Evolutionary conservation across 2,113 vertebrate species (phyloP).

Genomic region (Physeter macrocephalus): DNA sequence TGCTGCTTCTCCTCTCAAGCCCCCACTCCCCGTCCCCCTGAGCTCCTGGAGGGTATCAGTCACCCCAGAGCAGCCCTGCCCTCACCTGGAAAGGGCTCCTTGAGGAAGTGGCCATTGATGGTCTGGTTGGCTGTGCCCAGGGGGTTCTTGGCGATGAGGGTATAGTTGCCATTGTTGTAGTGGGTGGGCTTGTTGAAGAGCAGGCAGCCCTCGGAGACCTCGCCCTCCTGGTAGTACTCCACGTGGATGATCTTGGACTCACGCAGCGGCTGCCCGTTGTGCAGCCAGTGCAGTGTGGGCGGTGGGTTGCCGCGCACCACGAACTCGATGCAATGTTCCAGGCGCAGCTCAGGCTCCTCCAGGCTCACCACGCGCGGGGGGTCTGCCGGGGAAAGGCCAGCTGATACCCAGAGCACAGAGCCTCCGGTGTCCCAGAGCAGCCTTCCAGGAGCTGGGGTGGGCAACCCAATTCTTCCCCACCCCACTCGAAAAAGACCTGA

Average conservation of each 20-base stretch:
- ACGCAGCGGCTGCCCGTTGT: constrained; percentile 87
- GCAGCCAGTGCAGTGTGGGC: constrained; percentile 92
- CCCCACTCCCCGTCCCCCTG: accelerated
- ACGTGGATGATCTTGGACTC: constrained; percentile 89
- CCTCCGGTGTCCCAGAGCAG: not conserved
- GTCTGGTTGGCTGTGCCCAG: constrained; percentile 92
- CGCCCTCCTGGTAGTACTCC: constrained; percentile 91
- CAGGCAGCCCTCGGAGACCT: constrained; percentile 94
- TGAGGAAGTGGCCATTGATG: constrained; percentile 93
- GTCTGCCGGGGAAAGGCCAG: constrained; percentile 80
- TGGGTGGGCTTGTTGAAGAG: constrained; percentile 96
- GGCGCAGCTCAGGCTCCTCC: constrained; percentile 90
- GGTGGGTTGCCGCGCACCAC: constrained; percentile 93
- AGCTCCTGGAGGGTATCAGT: accelerated
- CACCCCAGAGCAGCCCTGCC: not conserved
- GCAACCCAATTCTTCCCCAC: not conserved
- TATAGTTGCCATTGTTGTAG: constrained; percentile 98
- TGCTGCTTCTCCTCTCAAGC: not conserved
- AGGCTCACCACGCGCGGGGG: constrained; percentile 93
- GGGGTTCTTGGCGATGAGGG: constrained; percentile 91
- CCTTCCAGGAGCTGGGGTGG: not conserved
- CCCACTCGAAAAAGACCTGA: not conserved
- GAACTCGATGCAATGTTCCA: constrained; percentile 96
- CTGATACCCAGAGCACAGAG: not conserved
- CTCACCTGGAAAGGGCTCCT: constrained; percentile 86